Base-by-base conservation (phyloP, 2,797 vertebrate genomes). In the Enteromius fasciolatus region DNA sequence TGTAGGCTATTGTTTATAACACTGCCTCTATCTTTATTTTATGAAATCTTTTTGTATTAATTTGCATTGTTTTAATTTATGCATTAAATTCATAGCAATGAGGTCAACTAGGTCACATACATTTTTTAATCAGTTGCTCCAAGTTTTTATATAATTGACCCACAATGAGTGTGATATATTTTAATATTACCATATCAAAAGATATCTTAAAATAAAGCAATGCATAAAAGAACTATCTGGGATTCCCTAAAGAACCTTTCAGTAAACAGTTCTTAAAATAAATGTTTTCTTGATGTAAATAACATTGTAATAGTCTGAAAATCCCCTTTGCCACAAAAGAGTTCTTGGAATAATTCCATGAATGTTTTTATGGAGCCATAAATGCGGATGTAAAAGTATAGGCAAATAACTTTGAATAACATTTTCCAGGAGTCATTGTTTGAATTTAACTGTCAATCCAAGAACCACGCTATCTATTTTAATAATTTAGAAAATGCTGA, bases 141-240 rank as follows among this genome's bases (percentile, higher is more conserved):
- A 10, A 15, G 61, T 23, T 68, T 68, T 41, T 23, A n/a, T 1
- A 23, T 68, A 23, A 11, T 14, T 68, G 66, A 44, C 20, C 39
- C 33, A n/a, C n/a, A 39, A 39, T 39, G 33, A 10, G 4, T 66
- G 64, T 66, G 14, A 25, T 9, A 9, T 23, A 57, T 57, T 57
- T 12, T 1, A 12, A 57, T 57, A 2, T 12, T 0, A 23, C 20
- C 10, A 23, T 57, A 23, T 5, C n/a, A 12, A 14, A 57, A 67
- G 18, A 48, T 48, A 50, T 31, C 4, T 46, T 15, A 64, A 33
- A 10, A 41, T 5, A 41, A 28, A 28, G 2, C 2, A 28, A 28
- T 1, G 2, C 1, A 28, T 28, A 2, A 28, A 2, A 28, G 2
- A 2, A 1, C 1, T 2, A 1, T 2, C 28, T 6, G 10, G 10